Percentiles rank a stretch among this genome's conserved stretches.
Conservation (phyloP, 2,888 invertebrate species). For the Cheilosia grossa region DNA sequence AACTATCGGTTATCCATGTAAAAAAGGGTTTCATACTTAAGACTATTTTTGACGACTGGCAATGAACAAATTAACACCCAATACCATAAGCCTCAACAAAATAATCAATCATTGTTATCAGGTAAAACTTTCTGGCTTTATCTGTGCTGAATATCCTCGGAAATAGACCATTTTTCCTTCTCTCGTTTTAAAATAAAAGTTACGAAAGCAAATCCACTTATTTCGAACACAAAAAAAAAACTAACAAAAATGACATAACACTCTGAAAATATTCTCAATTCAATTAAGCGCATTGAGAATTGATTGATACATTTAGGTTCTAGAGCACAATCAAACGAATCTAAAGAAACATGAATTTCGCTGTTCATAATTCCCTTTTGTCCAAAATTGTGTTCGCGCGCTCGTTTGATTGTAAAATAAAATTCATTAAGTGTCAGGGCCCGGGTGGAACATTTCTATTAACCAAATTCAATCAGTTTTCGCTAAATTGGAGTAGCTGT, state of each 20-base stretch:
- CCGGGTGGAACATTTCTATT: constrained; percentile 30
- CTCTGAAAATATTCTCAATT: constrained; percentile 67
- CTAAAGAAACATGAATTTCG: constrained; percentile 31
- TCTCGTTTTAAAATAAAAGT: too few relatives aligned
- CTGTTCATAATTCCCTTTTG: constrained; percentile 35
- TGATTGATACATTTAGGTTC: constrained; percentile 63
- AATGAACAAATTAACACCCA: too few relatives aligned
- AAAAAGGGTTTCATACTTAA: too few relatives aligned
- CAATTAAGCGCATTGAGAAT: constrained; percentile 60
- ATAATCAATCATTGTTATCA: too few relatives aligned
- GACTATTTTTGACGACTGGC: too few relatives aligned
- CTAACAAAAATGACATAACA: constrained; percentile 46
- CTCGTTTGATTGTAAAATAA: constrained; percentile 33
- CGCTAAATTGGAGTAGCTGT: constrained; percentile 44
- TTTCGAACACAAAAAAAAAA: neutral
- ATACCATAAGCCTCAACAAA: too few relatives aligned
- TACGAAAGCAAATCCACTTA: too few relatives aligned
- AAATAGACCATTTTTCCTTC: too few relatives aligned
- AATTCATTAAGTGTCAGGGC: constrained; percentile 50
- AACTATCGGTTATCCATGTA: too few relatives aligned
- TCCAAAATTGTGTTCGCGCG: constrained; percentile 2
- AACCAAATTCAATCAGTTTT: constrained; percentile 62
- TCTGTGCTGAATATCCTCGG: too few relatives aligned
- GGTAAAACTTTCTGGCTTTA: too few relatives aligned
- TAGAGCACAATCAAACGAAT: constrained; percentile 35